Base-by-base conservation (phyloP, 2,113 vertebrate genomes). In the Chamaetylas fuelleborni region DNA sequence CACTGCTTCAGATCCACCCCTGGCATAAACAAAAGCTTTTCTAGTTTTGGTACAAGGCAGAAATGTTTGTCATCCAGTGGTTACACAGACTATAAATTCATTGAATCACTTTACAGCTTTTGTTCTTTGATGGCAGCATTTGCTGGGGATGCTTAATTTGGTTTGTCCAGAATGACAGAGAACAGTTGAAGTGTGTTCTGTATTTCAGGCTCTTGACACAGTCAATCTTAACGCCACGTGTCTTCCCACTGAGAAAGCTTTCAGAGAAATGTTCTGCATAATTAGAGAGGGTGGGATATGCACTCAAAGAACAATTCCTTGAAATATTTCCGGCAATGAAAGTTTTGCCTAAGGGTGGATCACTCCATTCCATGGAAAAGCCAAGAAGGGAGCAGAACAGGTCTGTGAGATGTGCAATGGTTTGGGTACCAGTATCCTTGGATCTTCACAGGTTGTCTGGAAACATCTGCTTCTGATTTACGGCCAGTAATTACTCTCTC, bases 241-340 rank as follows among this genome's bases (percentile, higher is more conserved):
- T 84, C 94, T 95, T 90, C 93, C 86, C 95, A 94, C 88, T 66
- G 88, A 97, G 94, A 91, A 96, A 96, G 94, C 93, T 96, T 95
- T 80, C 91, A 93, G 90, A 81, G 92, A 95, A 95, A 93, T 34
- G 84, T 65, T 94, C 94, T 77, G 81, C 90, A 93, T 97, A 96
- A 97, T 97, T 97, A 96, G 93, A 93, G 96, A 96, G 95, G 58
- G 87, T 81, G 81, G 82, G 81, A 95, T 93, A 90, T 51, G 82
- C 64, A 58, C 69, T 88, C 43, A 74, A 91, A 95, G 76, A 91
- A 70, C 5, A 72, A 84, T 48, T 85, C 65, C 81, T 92, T 86
- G 53, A 94, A 97, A 61, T 22, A 56, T 54, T 95, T 88, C 57
- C 90, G 53, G 86, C 84, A 87, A 29, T 14, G 38, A 77, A 86